A percentile compares a stretch with the other conserved stretches of the same genome.
Evolutionary conservation across 2,888 invertebrate species (phyloP).

Genomic region (Eristalinus sepulchralis): DNA sequence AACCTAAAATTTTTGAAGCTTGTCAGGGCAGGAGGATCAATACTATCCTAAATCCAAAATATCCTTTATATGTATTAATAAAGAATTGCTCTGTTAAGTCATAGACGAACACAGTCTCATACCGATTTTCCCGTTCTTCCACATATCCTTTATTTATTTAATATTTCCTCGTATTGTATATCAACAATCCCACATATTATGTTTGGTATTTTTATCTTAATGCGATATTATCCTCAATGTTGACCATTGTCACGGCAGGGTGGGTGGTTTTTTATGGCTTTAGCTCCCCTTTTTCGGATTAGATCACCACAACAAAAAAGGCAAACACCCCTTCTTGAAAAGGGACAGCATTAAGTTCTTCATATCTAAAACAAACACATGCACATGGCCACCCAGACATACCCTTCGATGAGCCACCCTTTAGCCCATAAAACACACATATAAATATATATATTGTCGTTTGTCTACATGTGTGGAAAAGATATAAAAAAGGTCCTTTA

Average conservation of each 20-base stretch:
- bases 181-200: conserved; percentile 51
- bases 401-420: conserved; percentile 37
- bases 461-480: background rate
- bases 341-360: conserved; percentile 47
- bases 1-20: conserved; percentile 6
- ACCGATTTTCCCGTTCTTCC: background rate
- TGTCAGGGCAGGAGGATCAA: conserved; percentile 59
- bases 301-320: conserved; percentile 37
- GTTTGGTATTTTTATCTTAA: conserved; percentile 56
- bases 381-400: conserved; percentile 1
- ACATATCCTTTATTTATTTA: conserved; percentile 31
- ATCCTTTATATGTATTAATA: background rate
- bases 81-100: background rate
- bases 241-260: conserved; percentile 49
- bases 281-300: conserved; percentile 46
- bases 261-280: conserved; percentile 38
- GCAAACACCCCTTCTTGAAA: conserved; percentile 34
- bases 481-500: background rate
- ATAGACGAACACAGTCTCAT: background rate
- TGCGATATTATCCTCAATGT: conserved; percentile 52
- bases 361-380: conserved; percentile 36
- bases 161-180: conserved; percentile 26
- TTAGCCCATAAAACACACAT: conserved; percentile 40
- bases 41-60: background rate
- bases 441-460: background rate